Evolutionary conservation across 2,888 invertebrate genomes (phyloP).

Genomic region (Platerodrilus igneus): DNA sequence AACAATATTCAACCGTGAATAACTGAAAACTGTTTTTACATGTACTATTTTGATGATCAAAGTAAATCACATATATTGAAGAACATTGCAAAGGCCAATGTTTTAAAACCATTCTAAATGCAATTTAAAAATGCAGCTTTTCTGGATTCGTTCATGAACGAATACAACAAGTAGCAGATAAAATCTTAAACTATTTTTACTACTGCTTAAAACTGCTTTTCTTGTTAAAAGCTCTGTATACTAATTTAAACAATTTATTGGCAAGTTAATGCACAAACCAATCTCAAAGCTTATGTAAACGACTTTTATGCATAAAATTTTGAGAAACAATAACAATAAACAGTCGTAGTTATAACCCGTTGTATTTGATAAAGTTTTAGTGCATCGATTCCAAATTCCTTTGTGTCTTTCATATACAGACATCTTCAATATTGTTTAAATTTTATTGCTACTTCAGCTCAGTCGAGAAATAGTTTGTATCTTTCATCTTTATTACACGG

Average conservation of each 20-base stretch:
- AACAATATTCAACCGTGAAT: too few relatives aligned
- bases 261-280: constrained; percentile 13
- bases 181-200: constrained; percentile 14
- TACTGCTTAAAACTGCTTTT: constrained; percentile 13
- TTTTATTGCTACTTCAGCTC: constrained; percentile 17
- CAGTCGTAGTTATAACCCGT: constrained; percentile 14
- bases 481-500: constrained; percentile 19
- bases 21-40: too few relatives aligned
- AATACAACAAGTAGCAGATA: constrained; percentile 15
- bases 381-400: constrained; percentile 24
- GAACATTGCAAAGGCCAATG: too few relatives aligned
- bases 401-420: constrained; percentile 7
- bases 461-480: constrained; percentile 14
- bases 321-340: constrained; percentile 23
- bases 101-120: too few relatives aligned
- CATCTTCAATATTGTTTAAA: constrained; percentile 20
- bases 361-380: constrained; percentile 19
- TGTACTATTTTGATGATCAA: too few relatives aligned
- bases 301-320: constrained; percentile 14
- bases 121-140: too few relatives aligned
- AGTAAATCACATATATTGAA: too few relatives aligned
- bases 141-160: constrained; percentile 11
- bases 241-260: constrained; percentile 17
- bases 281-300: not conserved
- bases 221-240: constrained; percentile 4